Percentiles rank a stretch among this genome's conserved stretches.
These are phyloP conservation scores for Ctenomys sociabilis DNA, from an alignment of 2,113 vertebrate species.

Conservation along the genomic window DNA sequence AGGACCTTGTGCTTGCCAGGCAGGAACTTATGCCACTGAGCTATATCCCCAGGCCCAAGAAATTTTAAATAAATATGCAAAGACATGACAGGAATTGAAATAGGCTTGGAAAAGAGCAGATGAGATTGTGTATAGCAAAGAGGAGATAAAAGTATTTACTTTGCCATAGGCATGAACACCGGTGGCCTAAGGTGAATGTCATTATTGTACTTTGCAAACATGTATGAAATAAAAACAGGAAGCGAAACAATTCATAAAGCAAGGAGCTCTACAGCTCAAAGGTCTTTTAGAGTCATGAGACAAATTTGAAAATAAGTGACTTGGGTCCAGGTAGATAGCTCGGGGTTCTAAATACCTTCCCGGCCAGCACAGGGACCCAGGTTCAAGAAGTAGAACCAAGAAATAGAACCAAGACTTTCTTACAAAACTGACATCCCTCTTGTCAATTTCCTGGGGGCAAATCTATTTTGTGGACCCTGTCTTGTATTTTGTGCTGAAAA, in stretches of 20 bases:
- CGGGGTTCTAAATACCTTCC: too few species aligned
- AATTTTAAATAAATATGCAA: background rate
- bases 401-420: too few species aligned
- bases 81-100: fast-evolving
- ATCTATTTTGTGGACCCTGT: fast-evolving
- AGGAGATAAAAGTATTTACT: background rate
- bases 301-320: too few species aligned
- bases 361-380: too few species aligned
- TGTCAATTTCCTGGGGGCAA: too few species aligned
- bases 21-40: too few species aligned
- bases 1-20: too few species aligned
- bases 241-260: background rate
- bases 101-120: background rate
- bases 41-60: too few species aligned
- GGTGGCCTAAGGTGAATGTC: background rate
- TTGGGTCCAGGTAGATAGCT: too few species aligned
- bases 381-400: too few species aligned
- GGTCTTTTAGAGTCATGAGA: too few species aligned
- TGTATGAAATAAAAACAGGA: background rate
- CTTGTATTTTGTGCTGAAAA: background rate
- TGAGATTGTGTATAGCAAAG: background rate
- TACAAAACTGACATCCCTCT: background rate
- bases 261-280: too few species aligned
- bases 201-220: background rate
- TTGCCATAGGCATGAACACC: background rate